Evolutionary conservation across 2,113 vertebrate species (phyloP).

Genomic region (Pollimyrus isidori): DNA sequence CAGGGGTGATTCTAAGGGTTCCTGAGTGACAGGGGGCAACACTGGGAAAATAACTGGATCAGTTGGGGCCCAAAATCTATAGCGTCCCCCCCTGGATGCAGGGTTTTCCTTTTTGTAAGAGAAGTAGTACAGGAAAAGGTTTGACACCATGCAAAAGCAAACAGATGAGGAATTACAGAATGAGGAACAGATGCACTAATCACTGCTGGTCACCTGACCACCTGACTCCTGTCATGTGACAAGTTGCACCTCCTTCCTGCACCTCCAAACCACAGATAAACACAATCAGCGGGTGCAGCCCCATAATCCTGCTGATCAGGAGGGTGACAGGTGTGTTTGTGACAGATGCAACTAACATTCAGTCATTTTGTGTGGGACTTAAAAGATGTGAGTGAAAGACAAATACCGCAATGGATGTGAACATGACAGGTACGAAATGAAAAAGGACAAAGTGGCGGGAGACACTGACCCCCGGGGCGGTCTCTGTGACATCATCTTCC

Average conservation of each 20-base stretch:
- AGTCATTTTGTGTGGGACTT: neutral
- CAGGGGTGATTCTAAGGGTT: neutral
- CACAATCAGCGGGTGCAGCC: neutral
- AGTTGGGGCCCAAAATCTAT: neutral
- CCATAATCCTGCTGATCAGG: neutral
- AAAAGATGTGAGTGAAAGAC: neutral
- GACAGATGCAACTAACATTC: neutral
- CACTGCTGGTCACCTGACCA: neutral
- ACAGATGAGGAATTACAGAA: neutral
- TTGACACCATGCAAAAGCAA: neutral
- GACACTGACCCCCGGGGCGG: constrained; percentile 43
- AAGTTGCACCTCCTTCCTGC: neutral
- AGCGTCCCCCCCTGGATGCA: neutral
- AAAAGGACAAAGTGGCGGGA: neutral
- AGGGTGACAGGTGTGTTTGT: neutral
- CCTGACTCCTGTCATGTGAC: neutral
- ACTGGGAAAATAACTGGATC: neutral
- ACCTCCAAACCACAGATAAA: neutral
- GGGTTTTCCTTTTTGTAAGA: neutral
- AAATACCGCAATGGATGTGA: neutral
- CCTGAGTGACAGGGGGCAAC: neutral
- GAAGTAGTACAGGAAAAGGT: neutral
- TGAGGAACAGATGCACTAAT: neutral
- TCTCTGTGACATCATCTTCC: constrained; percentile 50
- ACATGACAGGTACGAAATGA: constrained; percentile 13